Conservation (phyloP, 92 coral and sea anemone genomes). For the Bergia sp. region DNA sequence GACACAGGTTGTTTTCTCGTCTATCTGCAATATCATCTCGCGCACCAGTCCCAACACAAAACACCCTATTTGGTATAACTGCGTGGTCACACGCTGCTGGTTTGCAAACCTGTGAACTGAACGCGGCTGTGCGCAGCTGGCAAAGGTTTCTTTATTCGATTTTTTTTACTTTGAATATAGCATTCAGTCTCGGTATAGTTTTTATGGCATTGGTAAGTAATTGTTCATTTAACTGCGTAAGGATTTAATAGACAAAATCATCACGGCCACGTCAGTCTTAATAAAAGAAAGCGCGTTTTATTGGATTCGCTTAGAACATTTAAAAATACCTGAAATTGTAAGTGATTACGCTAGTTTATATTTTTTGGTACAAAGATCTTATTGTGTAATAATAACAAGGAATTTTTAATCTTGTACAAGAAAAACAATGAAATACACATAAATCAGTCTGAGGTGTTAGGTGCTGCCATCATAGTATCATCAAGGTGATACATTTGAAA, state of each 20-base stretch:
- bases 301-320: neutral
- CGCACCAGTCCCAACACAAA: slow-evolving; percentile 34
- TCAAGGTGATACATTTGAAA: slow-evolving; percentile 21
- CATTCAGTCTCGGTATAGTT: neutral
- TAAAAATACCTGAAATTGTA: neutral
- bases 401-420: neutral
- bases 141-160: neutral
- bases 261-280: neutral
- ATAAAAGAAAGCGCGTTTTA: neutral
- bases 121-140: neutral
- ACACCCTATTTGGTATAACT: slow-evolving; percentile 25
- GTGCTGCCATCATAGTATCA: neutral
- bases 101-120: slow-evolving; percentile 1
- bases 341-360: neutral
- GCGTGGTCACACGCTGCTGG: slow-evolving; percentile 41
- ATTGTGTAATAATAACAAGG: neutral
- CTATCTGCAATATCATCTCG: slow-evolving; percentile 12
- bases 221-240: slow-evolving; percentile 39
- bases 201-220: neutral
- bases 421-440: neutral
- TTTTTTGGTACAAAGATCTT: neutral
- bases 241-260: neutral
- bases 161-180: no score
- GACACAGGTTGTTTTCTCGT: slow-evolving; percentile 35
- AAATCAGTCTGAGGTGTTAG: slow-evolving; percentile 3